These are phyloP conservation scores for Matsumyia berberina DNA, from an alignment of 2,888 invertebrate genomes.

Conservation along the genomic window DNA sequence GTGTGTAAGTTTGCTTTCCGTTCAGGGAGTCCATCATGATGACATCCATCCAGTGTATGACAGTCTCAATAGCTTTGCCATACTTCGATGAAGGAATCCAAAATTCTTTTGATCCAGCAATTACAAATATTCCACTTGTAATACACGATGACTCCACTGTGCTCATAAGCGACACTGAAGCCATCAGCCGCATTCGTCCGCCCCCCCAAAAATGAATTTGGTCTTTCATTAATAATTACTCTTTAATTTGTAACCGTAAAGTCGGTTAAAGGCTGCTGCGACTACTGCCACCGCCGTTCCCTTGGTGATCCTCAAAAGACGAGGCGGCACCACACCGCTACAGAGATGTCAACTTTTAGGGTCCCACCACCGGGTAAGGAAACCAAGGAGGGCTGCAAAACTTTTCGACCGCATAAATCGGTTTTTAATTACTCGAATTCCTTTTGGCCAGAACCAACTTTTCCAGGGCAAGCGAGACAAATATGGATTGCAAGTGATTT, in stretches of 20 bases:
- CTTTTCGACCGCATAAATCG: slow-evolving; percentile 68
- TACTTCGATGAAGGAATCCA: too few species aligned
- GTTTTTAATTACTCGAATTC: slow-evolving; percentile 64
- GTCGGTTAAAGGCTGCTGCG: slow-evolving; percentile 41
- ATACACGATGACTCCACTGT: too few species aligned
- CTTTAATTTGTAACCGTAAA: slow-evolving; percentile 70
- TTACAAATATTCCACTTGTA: too few species aligned
- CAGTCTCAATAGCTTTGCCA: too few species aligned
- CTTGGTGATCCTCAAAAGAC: background rate
- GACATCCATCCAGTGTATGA: too few species aligned
- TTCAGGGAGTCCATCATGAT: too few species aligned
- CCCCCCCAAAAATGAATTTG: slow-evolving; percentile 44
- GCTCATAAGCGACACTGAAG: background rate
- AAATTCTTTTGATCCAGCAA: too few species aligned
- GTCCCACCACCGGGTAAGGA: background rate
- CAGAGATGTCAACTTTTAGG: slow-evolving; percentile 57
- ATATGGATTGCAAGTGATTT: slow-evolving; percentile 60
- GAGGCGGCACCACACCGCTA: background rate
- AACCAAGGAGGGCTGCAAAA: slow-evolving; percentile 17
- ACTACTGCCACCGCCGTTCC: background rate
- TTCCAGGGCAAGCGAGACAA: slow-evolving; percentile 50
- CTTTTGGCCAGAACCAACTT: slow-evolving; percentile 21
- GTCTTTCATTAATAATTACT: slow-evolving; percentile 68
- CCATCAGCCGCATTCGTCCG: background rate
- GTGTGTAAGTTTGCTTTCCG: too few species aligned